Conservation (phyloP, 2,888 invertebrate species). For the Oeneis ivallda region DNA sequence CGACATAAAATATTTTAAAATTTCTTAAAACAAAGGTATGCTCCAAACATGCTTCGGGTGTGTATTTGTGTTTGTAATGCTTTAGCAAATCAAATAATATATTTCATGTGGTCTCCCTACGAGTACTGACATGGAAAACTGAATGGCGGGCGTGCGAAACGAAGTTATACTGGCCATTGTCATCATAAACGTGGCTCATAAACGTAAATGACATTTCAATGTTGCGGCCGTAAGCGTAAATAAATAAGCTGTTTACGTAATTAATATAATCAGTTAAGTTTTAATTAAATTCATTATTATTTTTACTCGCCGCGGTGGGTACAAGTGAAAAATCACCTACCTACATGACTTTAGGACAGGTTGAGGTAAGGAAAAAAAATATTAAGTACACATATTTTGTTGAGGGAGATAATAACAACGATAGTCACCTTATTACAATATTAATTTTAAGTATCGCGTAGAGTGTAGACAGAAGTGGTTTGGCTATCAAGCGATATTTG, state of each 20-base stretch:
- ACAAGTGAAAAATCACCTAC: not conserved
- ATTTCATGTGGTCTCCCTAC: no score
- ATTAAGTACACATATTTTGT: no score
- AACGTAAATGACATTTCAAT: constrained; percentile 19
- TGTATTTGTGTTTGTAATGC: no score
- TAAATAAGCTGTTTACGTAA: constrained; percentile 17
- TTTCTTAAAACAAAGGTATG: not conserved
- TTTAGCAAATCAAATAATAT: not conserved
- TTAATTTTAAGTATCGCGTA: no score
- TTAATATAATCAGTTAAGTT: constrained; percentile 2
- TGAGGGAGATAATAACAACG: no score
- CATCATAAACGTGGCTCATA: constrained; percentile 7
- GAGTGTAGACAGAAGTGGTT: no score
- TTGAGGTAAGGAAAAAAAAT: no score
- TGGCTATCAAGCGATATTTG: no score
- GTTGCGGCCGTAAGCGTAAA: constrained; percentile 12
- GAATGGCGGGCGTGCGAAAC: constrained; percentile 10
- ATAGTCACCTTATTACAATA: no score
- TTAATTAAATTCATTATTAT: not conserved
- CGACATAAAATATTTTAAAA: not conserved
- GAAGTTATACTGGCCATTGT: constrained; percentile 21
- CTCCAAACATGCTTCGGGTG: not conserved
- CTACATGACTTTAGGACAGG: no score
- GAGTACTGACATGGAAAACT: not conserved
- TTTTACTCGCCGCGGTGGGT: no score